A percentile compares a stretch with the other conserved stretches of the same genome.
These are phyloP conservation scores for Pseudobourletiella spinata DNA, from an alignment of 1,140 invertebrate species.

Conservation along the genomic window DNA sequence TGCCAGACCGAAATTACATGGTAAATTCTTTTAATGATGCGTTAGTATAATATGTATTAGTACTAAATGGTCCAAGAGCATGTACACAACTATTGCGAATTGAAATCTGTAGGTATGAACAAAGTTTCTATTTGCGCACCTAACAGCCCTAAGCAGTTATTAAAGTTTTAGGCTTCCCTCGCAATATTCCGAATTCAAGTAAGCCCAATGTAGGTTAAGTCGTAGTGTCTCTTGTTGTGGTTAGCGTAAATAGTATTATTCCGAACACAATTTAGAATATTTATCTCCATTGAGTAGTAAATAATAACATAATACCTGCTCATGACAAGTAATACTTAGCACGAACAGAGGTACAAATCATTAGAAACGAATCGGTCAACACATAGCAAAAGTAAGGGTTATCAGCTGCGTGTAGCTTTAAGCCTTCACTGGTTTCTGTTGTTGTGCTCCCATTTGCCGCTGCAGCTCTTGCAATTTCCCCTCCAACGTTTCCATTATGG, in stretches of 20 bases:
- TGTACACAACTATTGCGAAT: no score
- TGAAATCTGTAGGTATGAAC: no score
- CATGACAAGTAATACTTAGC: neutral
- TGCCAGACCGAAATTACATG: no score
- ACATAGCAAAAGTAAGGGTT: neutral
- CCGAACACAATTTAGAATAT: neutral
- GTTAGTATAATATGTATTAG: no score
- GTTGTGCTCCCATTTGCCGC: slow-evolving; percentile 2
- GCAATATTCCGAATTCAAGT: no score
- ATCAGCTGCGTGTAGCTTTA: slow-evolving; percentile 7
- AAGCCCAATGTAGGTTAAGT: no score
- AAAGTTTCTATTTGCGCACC: no score
- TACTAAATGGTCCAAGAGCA: no score
- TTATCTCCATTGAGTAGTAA: neutral
- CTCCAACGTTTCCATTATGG: slow-evolving; percentile 44
- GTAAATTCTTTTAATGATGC: no score
- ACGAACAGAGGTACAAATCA: neutral
- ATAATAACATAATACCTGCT: neutral
- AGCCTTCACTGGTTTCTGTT: slow-evolving; percentile 1
- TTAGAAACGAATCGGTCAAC: neutral
- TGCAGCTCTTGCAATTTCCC: slow-evolving; percentile 41
- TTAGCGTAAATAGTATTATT: neutral
- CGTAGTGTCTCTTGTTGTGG: neutral
- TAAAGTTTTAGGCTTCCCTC: no score
- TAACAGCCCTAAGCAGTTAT: no score